Base-by-base conservation (phyloP, 2,797 vertebrate species). In the Lagodon rhomboides region DNA sequence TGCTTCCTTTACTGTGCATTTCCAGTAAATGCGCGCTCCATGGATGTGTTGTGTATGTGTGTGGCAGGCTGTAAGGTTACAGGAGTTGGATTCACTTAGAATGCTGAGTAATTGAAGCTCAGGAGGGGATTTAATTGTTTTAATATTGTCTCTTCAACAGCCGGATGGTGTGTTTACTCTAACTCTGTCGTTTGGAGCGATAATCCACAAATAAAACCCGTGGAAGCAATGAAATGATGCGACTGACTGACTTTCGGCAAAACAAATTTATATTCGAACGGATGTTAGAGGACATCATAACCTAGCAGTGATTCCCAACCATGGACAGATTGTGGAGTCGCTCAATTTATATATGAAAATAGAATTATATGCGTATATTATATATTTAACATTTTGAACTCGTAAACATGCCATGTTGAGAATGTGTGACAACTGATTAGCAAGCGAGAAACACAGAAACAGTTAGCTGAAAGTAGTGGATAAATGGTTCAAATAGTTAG, bases 121-220 rank as follows among this genome's bases (percentile, higher is more conserved):
- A 77, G 5, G 13, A 51, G 5, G 6, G 61, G 68, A 79, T 87
- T 80, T 77, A 46, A 65, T 80, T 80, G 59, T 83, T 79, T 85
- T 68, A 59, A 67, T 77, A 77, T 74, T 12, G 49, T 54, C 43
- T 18, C 20, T 66, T 34, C 60, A 75, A 34, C 46, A 66, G 55
- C 55, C 34, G 4, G 51, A 25, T 65, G 27, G 62, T 62, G 22
- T 81, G 62, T 84, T 79, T 68, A 63, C 63, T 66, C 61, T 72
- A 7, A 79, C 62, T 38, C 38, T 79, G 64, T 75, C 46, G 68
- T 56, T 75, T 79, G 56, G 53, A 67, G 41, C 79, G 6, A 68
- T 77, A 76, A 75, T 79, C 68, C 69, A 65, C 18, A 27, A 16
- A 53, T 27, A 69, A 69, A 50, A 68, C 25, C 17, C 11, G 41